These are phyloP conservation scores for Strigamia crassipes DNA, from an alignment of 2,888 invertebrate species.

Conservation along the genomic window DNA sequence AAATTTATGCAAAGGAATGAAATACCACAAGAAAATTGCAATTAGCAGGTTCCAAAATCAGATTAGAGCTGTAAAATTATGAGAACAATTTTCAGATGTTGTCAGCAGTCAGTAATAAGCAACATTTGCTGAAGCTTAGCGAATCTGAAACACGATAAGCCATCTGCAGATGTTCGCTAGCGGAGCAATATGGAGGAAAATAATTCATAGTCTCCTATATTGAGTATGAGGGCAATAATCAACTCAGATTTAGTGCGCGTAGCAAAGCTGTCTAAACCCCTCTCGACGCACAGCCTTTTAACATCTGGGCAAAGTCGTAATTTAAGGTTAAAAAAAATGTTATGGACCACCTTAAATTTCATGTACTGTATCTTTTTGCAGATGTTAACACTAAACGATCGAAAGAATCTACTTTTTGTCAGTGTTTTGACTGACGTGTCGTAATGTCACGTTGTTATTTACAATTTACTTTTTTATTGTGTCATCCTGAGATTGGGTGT, in stretches of 20 bases:
- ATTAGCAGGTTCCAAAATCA: neutral
- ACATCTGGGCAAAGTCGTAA: slow-evolving; percentile 11
- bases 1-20: neutral
- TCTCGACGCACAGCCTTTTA: neutral
- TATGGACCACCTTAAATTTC: slow-evolving; percentile 3
- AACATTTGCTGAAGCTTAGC: neutral
- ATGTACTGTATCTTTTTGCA: slow-evolving; percentile 1
- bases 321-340: slow-evolving; percentile 2
- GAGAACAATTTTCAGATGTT: slow-evolving; percentile 30
- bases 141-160: slow-evolving; percentile 12
- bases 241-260: slow-evolving; percentile 12
- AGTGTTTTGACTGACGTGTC: neutral
- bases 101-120: slow-evolving; percentile 11
- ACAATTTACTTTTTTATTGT: neutral
- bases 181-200: slow-evolving; percentile 11
- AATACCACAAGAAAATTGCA: neutral
- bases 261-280: neutral
- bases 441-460: neutral
- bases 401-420: neutral
- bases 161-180: slow-evolving; percentile 2
- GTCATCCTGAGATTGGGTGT: neutral
- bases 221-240: neutral
- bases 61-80: slow-evolving; percentile 8
- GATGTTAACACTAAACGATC: neutral
- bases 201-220: slow-evolving; percentile 15